Conservation (phyloP, 2,888 invertebrate genomes). For the Dastarcus helophoroides region DNA sequence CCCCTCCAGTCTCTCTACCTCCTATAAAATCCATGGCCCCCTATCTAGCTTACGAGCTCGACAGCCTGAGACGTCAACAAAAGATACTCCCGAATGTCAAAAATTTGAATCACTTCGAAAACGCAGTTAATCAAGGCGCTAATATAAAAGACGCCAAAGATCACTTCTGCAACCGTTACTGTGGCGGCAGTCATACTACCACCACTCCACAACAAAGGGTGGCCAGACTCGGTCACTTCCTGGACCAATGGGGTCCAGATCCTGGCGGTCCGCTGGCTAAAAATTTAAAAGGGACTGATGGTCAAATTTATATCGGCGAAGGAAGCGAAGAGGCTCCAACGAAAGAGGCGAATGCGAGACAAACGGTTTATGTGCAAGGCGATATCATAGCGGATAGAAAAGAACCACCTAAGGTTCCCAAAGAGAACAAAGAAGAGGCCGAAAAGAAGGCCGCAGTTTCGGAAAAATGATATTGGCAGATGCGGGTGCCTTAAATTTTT, state of each 20-base stretch:
- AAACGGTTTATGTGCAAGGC: no score
- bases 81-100: slow-evolving; percentile 20
- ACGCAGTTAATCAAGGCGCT: slow-evolving; percentile 2
- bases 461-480: no score
- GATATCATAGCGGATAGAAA: no score
- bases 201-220: slow-evolving; percentile 61
- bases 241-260: slow-evolving; percentile 55
- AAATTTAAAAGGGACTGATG: slow-evolving; percentile 28
- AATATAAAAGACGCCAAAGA: no score
- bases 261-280: slow-evolving; percentile 41
- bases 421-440: no score
- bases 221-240: slow-evolving; percentile 51
- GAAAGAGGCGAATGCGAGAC: no score
- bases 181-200: slow-evolving; percentile 66
- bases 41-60: slow-evolving; percentile 60
- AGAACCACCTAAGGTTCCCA: no score
- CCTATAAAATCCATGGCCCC: slow-evolving; percentile 53
- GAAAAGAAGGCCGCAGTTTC: no score
- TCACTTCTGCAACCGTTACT: slow-evolving; percentile 59
- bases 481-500: no score
- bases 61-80: slow-evolving; percentile 40
- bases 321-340: no score
- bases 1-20: slow-evolving; percentile 43
- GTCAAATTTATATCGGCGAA: no score
- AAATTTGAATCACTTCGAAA: slow-evolving; percentile 8